These are phyloP conservation scores for Digitonthophagus gazella DNA, from an alignment of 2,888 invertebrate genomes.

Conservation along the genomic window DNA sequence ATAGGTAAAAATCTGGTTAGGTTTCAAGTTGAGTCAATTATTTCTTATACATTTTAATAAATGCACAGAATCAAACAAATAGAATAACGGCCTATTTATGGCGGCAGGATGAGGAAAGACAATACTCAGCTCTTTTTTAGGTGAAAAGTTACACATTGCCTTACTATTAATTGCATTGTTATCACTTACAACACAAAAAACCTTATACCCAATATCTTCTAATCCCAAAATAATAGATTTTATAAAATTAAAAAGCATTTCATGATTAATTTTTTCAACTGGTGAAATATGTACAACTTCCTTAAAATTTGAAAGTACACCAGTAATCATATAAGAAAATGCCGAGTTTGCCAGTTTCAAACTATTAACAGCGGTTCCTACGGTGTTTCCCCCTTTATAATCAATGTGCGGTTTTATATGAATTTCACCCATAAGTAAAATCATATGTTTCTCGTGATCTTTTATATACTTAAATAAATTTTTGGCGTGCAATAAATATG, in stretches of 20 bases:
- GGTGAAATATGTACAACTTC: slow-evolving; percentile 34
- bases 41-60: too few relatives aligned
- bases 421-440: slow-evolving; percentile 31
- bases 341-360: slow-evolving; percentile 26
- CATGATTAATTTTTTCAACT: slow-evolving; percentile 22
- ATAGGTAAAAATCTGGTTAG: too few relatives aligned
- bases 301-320: slow-evolving; percentile 28
- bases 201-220: slow-evolving; percentile 30
- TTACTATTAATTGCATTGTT: too few relatives aligned
- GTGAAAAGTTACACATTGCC: too few relatives aligned
- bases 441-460: slow-evolving; percentile 23
- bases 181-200: slow-evolving; percentile 28
- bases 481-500: too few relatives aligned
- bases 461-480: too few relatives aligned
- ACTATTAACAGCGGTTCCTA: slow-evolving; percentile 28
- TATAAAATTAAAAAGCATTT: slow-evolving; percentile 19
- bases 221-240: slow-evolving; percentile 29
- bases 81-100: too few relatives aligned
- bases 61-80: too few relatives aligned
- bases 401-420: slow-evolving; percentile 32
- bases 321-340: slow-evolving; percentile 30
- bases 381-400: slow-evolving; percentile 32
- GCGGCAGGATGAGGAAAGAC: too few relatives aligned
- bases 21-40: too few relatives aligned
- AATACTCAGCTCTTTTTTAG: too few relatives aligned